Conservation (phyloP, 2,113 vertebrate genomes). For the Dromiciops gliroides region DNA sequence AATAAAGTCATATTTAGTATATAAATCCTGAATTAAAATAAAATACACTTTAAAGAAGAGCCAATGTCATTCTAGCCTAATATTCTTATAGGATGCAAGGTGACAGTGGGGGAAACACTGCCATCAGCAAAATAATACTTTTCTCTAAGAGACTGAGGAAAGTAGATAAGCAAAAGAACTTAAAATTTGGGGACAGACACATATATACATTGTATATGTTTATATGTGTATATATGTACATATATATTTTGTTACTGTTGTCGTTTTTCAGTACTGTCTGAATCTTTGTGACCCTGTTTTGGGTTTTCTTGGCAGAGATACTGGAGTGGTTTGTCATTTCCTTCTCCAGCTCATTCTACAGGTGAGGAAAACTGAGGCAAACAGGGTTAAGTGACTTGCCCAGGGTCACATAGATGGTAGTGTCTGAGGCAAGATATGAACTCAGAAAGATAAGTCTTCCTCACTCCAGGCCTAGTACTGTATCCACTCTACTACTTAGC, state of each 20-base stretch:
- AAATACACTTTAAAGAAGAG: background rate
- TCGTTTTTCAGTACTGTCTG: background rate
- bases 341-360: background rate
- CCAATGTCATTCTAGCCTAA: background rate
- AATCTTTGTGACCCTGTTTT: background rate
- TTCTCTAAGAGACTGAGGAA: background rate
- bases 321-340: background rate
- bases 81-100: background rate
- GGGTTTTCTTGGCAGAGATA: background rate
- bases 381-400: background rate
- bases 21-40: constrained; percentile 40
- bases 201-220: too few species aligned
- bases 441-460: background rate
- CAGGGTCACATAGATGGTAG: background rate
- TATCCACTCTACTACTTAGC: background rate
- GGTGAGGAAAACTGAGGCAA: background rate
- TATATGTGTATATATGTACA: background rate
- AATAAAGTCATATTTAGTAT: constrained; percentile 22
- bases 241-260: background rate
- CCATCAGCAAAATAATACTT: background rate
- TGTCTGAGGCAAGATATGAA: background rate
- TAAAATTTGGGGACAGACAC: background rate
- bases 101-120: background rate
- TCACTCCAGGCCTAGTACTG: background rate
- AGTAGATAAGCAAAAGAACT: background rate